A percentile compares a stretch with the other conserved stretches of the same genome.
Evolutionary conservation across 2,113 vertebrate genomes (phyloP).

Genomic region (Myiozetetes cayanensis): DNA sequence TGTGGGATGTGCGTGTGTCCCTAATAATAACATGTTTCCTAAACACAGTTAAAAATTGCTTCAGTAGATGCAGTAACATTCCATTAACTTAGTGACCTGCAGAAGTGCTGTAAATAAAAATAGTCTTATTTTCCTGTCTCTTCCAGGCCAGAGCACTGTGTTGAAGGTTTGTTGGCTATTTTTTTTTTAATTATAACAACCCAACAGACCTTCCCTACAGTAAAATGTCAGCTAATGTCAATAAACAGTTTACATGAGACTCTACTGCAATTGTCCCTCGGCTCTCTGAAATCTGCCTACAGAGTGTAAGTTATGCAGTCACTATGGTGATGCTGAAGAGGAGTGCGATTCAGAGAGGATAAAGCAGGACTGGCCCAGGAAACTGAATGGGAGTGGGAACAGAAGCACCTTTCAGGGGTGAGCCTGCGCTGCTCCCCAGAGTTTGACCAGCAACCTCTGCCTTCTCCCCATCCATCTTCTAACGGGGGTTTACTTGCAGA

Average conservation of each 20-base stretch:
- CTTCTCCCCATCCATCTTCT: background rate
- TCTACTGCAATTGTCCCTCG: background rate
- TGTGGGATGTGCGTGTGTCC: background rate
- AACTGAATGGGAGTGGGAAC: background rate
- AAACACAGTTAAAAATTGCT: slow-evolving; percentile 10
- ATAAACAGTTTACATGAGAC: background rate
- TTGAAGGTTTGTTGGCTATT: background rate
- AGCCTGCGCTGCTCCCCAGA: rapidly evolving
- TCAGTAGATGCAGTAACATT: background rate
- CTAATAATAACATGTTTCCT: slow-evolving; percentile 23
- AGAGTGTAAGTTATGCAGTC: background rate
- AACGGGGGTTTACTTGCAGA: background rate
- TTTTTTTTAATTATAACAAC: background rate
- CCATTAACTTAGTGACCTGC: slow-evolving; percentile 24
- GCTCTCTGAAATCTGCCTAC: background rate
- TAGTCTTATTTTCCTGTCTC: background rate
- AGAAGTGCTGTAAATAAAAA: slow-evolving; percentile 19
- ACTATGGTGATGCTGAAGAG: background rate
- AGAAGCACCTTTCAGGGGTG: background rate
- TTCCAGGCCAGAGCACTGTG: background rate
- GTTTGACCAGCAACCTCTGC: background rate
- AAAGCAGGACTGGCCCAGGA: background rate
- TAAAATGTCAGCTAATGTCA: background rate
- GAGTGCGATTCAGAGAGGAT: background rate
- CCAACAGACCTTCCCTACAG: background rate